Percentiles rank a stretch among this genome's conserved stretches.
phyloP scores from a whole-genome alignment of 2,888 invertebrate species.

The Odontomyia ornata region DNA sequence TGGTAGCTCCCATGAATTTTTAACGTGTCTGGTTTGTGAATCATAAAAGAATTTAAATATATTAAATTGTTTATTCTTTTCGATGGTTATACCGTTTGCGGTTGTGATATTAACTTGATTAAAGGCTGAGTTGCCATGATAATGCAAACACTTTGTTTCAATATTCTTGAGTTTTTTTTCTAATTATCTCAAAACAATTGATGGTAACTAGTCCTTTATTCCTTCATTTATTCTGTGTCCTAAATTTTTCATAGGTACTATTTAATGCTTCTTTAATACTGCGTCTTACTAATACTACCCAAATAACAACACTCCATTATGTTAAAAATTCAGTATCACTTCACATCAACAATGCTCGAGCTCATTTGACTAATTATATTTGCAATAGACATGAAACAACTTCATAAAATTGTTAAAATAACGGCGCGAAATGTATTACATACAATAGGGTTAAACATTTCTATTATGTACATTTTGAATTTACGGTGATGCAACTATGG shows the following conservation, averaged over 20 bases:
- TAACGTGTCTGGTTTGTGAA: background rate
- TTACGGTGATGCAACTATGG: background rate
- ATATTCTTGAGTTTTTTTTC: background rate
- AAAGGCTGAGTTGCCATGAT: background rate
- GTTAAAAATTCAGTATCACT: background rate
- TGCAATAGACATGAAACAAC: background rate
- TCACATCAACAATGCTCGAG: background rate
- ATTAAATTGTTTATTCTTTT: constrained; percentile 1
- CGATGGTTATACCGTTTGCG: background rate
- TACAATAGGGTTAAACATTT: background rate
- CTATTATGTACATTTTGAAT: background rate
- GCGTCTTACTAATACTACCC: too few relatives aligned
- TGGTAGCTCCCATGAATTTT: background rate
- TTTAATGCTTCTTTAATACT: too few relatives aligned
- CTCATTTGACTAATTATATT: background rate
- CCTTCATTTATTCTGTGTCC: too few relatives aligned
- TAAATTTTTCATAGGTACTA: too few relatives aligned
- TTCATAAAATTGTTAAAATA: too few relatives aligned
- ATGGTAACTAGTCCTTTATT: too few relatives aligned
- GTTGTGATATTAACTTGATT: background rate
- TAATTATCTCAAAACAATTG: too few relatives aligned
- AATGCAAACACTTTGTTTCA: background rate
- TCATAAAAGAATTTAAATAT: background rate
- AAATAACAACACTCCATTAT: too few relatives aligned
- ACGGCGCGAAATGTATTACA: too few relatives aligned